Conservation (phyloP, 1,140 invertebrate species). For the Portunus trituberculatus region DNA sequence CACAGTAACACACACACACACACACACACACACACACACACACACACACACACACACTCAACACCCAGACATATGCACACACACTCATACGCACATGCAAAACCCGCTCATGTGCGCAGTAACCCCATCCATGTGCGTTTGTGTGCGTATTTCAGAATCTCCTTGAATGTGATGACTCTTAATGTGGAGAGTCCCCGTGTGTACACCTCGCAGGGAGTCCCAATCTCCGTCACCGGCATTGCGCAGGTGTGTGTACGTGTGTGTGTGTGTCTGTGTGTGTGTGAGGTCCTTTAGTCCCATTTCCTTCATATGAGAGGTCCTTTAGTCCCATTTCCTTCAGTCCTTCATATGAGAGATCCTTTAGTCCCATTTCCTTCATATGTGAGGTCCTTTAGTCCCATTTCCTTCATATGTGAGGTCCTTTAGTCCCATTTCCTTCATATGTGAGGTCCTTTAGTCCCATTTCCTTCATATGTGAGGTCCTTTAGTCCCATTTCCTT, state of each 20-base stretch:
- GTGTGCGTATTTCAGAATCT: slow-evolving; percentile 86
- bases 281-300: no score
- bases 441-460: no score
- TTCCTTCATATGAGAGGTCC: no score
- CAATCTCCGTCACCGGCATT: slow-evolving; percentile 97
- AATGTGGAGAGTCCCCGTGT: slow-evolving; percentile 87
- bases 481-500: no score
- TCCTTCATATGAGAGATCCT: no score
- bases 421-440: no score
- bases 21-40: neutral
- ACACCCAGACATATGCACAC: neutral
- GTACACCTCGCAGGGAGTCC: slow-evolving; percentile 97
- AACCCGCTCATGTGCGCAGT: neutral
- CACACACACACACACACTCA: neutral
- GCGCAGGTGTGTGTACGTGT: slow-evolving; percentile 88
- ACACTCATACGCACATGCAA: neutral
- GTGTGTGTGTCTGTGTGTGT: neutral
- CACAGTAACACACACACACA: no score
- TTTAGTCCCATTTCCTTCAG: no score
- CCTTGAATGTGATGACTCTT: slow-evolving; percentile 97
- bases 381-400: no score
- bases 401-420: no score
- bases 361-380: no score
- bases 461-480: no score
- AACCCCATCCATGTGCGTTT: neutral